Percentiles rank a stretch among this genome's conserved stretches.
Conservation (phyloP, 2,888 invertebrate genomes). For the Drosophila anomelani region DNA sequence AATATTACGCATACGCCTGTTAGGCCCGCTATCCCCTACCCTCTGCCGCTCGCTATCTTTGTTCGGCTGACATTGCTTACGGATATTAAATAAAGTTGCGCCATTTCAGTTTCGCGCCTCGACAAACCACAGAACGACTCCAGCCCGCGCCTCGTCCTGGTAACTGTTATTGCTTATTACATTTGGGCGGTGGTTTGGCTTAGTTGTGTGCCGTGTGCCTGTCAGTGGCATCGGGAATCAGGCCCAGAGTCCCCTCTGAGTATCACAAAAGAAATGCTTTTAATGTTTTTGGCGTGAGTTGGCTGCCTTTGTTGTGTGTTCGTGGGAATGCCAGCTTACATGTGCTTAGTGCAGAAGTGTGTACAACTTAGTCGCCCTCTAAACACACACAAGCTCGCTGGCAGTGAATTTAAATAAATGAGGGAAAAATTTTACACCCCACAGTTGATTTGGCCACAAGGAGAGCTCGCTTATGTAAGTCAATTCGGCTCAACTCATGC, state of each 20-base stretch:
- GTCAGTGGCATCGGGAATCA: conserved; percentile 29
- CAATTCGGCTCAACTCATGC: conserved; percentile 51
- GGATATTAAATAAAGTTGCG: conserved; percentile 78
- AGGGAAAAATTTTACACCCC: conserved; percentile 58
- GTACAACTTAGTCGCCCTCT: conserved; percentile 16
- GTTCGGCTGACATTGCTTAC: conserved; percentile 45
- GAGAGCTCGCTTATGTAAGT: conserved; percentile 17
- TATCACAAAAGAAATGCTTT: conserved; percentile 60
- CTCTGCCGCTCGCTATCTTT: conserved; percentile 17
- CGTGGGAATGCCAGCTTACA: conserved; percentile 37
- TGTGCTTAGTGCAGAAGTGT: conserved; percentile 41
- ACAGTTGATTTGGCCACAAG: conserved; percentile 23
- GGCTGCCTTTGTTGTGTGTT: conserved; percentile 11
- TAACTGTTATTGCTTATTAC: conserved; percentile 75
- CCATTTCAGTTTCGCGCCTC: conserved; percentile 70
- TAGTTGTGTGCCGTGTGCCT: conserved; percentile 42
- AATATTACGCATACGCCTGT: conserved; percentile 63
- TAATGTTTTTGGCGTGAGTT: conserved; percentile 48
- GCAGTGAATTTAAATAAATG: conserved; percentile 74
- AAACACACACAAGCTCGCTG: conserved; percentile 30
- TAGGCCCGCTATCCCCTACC: background rate
- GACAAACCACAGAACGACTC: conserved; percentile 39
- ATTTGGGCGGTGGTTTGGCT: conserved; percentile 34
- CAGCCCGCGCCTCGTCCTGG: conserved; percentile 2
- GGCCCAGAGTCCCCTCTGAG: conserved; percentile 22